Evolutionary conservation across 2,797 vertebrate species (phyloP).

Genomic region (Enteromius thamalakanensis): DNA sequence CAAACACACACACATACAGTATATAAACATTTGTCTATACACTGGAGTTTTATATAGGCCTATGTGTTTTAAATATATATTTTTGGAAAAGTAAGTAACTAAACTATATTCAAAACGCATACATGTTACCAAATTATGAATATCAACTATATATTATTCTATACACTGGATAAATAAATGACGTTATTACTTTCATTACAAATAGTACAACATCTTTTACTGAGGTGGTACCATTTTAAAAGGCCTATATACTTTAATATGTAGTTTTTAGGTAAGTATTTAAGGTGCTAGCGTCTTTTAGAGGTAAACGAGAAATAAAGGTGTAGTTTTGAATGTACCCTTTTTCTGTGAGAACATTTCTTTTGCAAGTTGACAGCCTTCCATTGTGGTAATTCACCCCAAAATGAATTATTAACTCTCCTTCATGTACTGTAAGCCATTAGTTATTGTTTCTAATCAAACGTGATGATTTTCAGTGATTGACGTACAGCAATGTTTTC

Average conservation of each 20-base stretch:
- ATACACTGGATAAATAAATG: background rate
- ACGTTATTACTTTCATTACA: background rate
- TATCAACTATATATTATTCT: background rate
- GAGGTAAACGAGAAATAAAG: background rate
- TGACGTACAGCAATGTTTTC: background rate
- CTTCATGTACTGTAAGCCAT: too few species aligned
- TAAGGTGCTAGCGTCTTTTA: background rate
- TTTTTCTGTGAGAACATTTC: background rate
- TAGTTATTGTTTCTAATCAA: background rate
- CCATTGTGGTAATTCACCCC: background rate
- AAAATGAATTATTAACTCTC: background rate
- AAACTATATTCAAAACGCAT: background rate
- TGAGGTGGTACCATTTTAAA: background rate
- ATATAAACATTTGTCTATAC: background rate
- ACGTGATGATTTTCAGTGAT: background rate
- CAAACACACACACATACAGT: too few species aligned
- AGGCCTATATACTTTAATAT: background rate
- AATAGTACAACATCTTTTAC: background rate
- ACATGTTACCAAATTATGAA: background rate
- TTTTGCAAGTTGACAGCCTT: background rate
- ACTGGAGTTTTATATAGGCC: background rate
- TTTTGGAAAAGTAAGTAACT: background rate
- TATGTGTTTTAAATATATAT: background rate
- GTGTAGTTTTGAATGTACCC: background rate
- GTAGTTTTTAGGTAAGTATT: background rate